A percentile compares a stretch with the other conserved stretches of the same genome.
These are phyloP conservation scores for Guaruba guarouba DNA, from an alignment of 2,113 vertebrate species.

Conservation along the genomic window DNA sequence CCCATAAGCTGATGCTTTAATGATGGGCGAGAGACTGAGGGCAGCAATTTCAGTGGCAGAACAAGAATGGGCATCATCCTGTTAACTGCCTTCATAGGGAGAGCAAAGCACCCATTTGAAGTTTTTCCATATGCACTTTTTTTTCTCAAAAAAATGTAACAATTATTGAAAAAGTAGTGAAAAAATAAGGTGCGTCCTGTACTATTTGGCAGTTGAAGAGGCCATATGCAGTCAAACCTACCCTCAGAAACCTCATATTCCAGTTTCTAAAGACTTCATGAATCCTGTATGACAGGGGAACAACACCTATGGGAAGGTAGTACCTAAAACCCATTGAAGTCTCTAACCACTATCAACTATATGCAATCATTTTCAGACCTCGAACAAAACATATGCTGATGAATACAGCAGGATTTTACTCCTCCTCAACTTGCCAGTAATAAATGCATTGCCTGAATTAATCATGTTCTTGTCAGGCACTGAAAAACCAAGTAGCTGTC, in stretches of 20 bases:
- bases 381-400: not conserved
- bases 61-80: not conserved
- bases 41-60: not conserved
- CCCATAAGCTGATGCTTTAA: rapidly evolving
- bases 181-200: not conserved
- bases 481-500: not conserved
- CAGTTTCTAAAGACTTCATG: not conserved
- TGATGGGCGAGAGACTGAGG: not conserved
- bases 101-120: not conserved
- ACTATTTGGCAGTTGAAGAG: not conserved
- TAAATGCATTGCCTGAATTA: constrained; percentile 20
- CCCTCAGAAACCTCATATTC: not conserved
- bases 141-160: not conserved
- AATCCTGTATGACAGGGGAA: not conserved
- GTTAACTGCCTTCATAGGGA: not conserved
- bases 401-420: not conserved
- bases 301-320: not conserved
- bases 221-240: rapidly evolving
- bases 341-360: not conserved
- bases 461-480: constrained; percentile 13
- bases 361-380: not conserved
- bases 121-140: not conserved
- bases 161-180: not conserved
- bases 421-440: constrained; percentile 6
- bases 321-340: not conserved